Percentiles rank a stretch among this genome's conserved stretches.
Conservation (phyloP, 2,113 vertebrate genomes). For the Shinisaurus crocodilurus region DNA sequence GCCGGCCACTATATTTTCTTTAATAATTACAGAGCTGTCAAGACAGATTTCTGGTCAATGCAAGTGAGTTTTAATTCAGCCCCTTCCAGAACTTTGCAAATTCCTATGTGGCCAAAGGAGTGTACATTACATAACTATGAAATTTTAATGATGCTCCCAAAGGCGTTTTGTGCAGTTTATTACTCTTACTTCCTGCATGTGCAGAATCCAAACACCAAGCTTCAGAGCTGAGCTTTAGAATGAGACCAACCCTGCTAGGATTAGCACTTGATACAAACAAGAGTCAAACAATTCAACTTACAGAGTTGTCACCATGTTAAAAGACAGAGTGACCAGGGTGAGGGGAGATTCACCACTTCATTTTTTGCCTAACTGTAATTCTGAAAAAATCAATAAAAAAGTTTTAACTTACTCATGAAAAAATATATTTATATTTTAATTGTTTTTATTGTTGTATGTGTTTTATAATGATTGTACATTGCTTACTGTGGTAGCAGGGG, state of each 20-base stretch:
- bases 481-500: too few relatives aligned
- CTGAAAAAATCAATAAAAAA: not conserved
- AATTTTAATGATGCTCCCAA: slow-evolving; percentile 30
- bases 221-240: rapidly evolving
- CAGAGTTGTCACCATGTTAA: not conserved
- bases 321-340: too few relatives aligned
- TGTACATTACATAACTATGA: not conserved
- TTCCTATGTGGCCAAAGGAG: slow-evolving; percentile 27
- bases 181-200: slow-evolving; percentile 4
- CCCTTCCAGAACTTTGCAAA: slow-evolving; percentile 23
- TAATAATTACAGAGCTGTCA: slow-evolving; percentile 2
- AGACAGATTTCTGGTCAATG: slow-evolving; percentile 20
- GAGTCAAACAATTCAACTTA: not conserved
- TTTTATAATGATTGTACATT: not conserved
- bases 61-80: slow-evolving; percentile 42
- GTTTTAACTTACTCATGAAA: not conserved
- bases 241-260: not conserved
- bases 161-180: slow-evolving; percentile 28
- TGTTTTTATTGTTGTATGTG: not conserved
- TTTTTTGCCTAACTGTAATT: not conserved
- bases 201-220: slow-evolving; percentile 26
- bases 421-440: not conserved
- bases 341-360: not conserved
- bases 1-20: not conserved
- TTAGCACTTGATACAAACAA: not conserved